Conservation (phyloP, 2,888 invertebrate genomes). For the Pterobdella sp. region DNA sequence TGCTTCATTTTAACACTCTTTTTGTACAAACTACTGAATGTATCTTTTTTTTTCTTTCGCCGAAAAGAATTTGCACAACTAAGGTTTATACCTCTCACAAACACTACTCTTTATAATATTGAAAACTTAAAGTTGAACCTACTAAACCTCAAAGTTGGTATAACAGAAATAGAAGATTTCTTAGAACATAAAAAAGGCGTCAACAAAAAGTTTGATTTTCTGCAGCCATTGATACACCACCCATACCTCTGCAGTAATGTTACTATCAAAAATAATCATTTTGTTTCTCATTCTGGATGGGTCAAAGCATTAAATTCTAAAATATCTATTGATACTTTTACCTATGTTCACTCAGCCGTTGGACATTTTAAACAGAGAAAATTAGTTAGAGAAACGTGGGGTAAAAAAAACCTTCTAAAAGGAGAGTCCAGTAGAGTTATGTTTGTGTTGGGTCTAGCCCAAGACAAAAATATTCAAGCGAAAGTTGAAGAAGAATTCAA, state of each 20-base stretch:
- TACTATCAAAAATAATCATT: not conserved
- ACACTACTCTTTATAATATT: too few species aligned
- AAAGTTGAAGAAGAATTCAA: constrained; percentile 39
- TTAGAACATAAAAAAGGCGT: not conserved
- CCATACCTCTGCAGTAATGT: constrained; percentile 2
- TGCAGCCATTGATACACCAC: constrained; percentile 15
- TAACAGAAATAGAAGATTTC: not conserved
- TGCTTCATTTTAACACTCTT: too few species aligned
- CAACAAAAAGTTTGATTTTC: not conserved
- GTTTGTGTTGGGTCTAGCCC: constrained; percentile 10
- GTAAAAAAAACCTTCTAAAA: constrained; percentile 11
- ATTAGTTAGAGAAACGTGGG: constrained; percentile 24
- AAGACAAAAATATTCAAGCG: constrained; percentile 1
- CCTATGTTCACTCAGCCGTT: constrained; percentile 26
- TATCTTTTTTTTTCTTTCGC: too few species aligned
- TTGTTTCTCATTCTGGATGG: not conserved
- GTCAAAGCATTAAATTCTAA: not conserved
- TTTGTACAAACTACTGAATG: too few species aligned
- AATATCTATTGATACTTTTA: constrained; percentile 1
- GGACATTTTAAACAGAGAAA: not conserved
- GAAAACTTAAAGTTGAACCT: too few species aligned
- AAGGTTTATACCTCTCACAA: too few species aligned
- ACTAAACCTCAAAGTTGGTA: too few species aligned
- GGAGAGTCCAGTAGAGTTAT: constrained; percentile 3
- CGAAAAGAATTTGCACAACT: too few species aligned